phyloP scores from a whole-genome alignment of 2,888 invertebrate species.

The Acleris holmiana region DNA sequence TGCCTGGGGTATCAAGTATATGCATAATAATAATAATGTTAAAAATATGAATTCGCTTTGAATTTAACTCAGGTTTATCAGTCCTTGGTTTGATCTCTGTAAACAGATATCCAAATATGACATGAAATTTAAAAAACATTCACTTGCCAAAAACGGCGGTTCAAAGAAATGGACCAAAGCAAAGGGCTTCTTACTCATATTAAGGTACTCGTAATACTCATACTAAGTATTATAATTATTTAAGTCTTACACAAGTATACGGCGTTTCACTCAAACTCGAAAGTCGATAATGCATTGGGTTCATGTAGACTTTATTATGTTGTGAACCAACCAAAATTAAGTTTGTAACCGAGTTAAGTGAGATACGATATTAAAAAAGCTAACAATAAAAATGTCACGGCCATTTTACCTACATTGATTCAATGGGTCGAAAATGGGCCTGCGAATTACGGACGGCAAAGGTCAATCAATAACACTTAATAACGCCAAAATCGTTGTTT shows the following conservation, averaged over 20 bases:
- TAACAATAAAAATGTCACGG: slow-evolving; percentile 70
- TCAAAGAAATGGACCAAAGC: slow-evolving; percentile 62
- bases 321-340: background rate
- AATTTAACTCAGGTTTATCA: slow-evolving; percentile 38
- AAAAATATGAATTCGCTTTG: slow-evolving; percentile 11
- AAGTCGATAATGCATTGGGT: background rate
- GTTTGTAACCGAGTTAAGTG: background rate
- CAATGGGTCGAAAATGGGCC: slow-evolving; percentile 59
- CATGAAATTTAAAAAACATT: slow-evolving; percentile 46
- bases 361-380: slow-evolving; percentile 42
- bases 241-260: slow-evolving; percentile 55
- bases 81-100: slow-evolving; percentile 27
- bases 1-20: no score
- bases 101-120: slow-evolving; percentile 42
- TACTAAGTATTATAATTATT: slow-evolving; percentile 55
- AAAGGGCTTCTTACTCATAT: slow-evolving; percentile 51
- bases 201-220: slow-evolving; percentile 52
- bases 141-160: slow-evolving; percentile 4
- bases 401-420: slow-evolving; percentile 59
- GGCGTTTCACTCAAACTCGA: background rate
- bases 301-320: background rate
- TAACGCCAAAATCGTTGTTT: slow-evolving; percentile 25
- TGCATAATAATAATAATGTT: background rate
- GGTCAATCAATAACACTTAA: slow-evolving; percentile 28
- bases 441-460: slow-evolving; percentile 24